These are phyloP conservation scores for Poeciliopsis infans DNA, from an alignment of 2,797 vertebrate genomes.

Conservation along the genomic window DNA sequence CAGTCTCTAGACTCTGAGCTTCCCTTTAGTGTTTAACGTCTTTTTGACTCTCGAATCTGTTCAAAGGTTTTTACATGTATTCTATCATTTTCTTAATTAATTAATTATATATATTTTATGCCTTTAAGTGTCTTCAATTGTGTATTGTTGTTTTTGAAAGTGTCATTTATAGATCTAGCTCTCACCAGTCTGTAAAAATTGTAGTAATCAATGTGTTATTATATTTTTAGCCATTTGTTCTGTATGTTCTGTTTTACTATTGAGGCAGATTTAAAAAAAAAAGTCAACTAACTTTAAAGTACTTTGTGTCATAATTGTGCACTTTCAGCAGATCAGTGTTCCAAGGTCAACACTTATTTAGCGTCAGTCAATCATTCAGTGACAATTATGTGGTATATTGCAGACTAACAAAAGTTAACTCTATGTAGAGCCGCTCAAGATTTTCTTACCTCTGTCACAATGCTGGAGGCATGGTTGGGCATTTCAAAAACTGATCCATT, in stretches of 20 bases:
- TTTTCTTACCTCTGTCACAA: conserved; percentile 73
- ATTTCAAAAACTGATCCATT: conserved; percentile 81
- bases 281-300: background rate
- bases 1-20: background rate
- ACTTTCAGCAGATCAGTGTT: background rate
- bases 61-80: background rate
- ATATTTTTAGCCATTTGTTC: background rate
- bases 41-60: background rate
- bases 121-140: background rate
- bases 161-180: background rate
- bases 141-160: background rate
- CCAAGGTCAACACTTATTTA: background rate
- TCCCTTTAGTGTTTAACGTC: background rate
- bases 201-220: background rate
- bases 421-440: no score
- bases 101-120: background rate
- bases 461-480: conserved; percentile 59
- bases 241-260: background rate
- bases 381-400: background rate
- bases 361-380: conserved; percentile 1
- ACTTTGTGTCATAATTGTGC: background rate
- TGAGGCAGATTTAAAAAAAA: background rate
- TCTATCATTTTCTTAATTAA: background rate
- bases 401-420: background rate
- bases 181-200: background rate